Percentiles rank a stretch among this genome's conserved stretches.
Conservation (phyloP, 2,888 invertebrate species). For the Nephrotoma guestfalica region DNA sequence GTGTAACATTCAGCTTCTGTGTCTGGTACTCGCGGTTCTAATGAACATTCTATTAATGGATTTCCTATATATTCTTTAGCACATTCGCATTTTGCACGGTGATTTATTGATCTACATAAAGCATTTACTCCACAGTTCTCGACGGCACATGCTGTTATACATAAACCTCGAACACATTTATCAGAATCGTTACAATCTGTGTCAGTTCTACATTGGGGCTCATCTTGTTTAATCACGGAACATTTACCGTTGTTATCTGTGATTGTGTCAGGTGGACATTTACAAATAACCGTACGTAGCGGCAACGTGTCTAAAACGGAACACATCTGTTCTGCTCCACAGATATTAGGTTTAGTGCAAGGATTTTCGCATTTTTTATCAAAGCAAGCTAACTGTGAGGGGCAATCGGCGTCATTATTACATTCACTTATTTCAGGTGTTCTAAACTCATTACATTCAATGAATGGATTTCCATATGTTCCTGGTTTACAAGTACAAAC, state of each 20-base stretch:
- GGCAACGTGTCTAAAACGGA: conserved; percentile 64
- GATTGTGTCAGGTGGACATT: conserved; percentile 69
- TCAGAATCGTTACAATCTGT: conserved; percentile 60
- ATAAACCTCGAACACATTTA: conserved; percentile 59
- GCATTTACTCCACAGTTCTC: conserved; percentile 73
- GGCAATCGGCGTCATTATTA: conserved; percentile 60
- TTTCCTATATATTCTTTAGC: conserved; percentile 64
- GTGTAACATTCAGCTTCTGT: conserved; percentile 53
- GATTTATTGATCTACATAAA: conserved; percentile 58
- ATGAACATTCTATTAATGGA: conserved; percentile 59
- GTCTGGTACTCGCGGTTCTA: conserved; percentile 21
- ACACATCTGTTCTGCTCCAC: conserved; percentile 64
- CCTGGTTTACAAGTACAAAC: conserved; percentile 63
- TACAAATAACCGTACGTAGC: conserved; percentile 70
- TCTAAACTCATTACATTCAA: conserved; percentile 43
- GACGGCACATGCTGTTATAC: conserved; percentile 63
- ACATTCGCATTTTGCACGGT: conserved; percentile 65
- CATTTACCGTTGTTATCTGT: conserved; percentile 60
- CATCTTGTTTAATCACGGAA: conserved; percentile 39
- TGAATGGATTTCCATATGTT: conserved; percentile 63
- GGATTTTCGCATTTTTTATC: conserved; percentile 63
- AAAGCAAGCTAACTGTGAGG: conserved; percentile 59
- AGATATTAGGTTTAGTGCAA: conserved; percentile 55
- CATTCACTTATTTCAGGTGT: conserved; percentile 44
- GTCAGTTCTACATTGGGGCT: conserved; percentile 51